Percentiles rank a stretch among this genome's conserved stretches.
Conservation (phyloP, 2,797 vertebrate species). For the Lindbergichthys nudifrons region DNA sequence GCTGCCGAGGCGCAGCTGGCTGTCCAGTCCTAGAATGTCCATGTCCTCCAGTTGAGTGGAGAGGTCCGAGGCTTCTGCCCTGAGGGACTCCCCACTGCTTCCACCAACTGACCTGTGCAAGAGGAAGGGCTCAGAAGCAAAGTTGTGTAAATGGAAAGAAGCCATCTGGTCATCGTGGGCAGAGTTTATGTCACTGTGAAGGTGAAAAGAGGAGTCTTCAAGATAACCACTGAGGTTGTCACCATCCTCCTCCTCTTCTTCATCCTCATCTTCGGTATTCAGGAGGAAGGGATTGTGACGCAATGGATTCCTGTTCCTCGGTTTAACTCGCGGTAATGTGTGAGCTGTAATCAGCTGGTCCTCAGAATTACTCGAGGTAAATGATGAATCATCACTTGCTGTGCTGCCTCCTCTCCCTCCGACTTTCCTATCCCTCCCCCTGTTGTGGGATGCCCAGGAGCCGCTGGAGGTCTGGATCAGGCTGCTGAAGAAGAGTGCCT, state of each 20-base stretch:
- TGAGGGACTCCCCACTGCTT: conserved; percentile 72
- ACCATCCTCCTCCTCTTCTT: conserved; percentile 84
- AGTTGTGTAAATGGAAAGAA: conserved; percentile 81
- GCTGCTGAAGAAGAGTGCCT: conserved; percentile 91
- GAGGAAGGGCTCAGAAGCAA: conserved; percentile 87
- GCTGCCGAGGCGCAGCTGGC: conserved; percentile 81
- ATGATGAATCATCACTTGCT: conserved; percentile 81
- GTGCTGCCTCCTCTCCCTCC: conserved; percentile 75
- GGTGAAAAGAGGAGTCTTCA: conserved; percentile 86
- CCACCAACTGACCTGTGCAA: conserved; percentile 82
- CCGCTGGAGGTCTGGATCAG: conserved; percentile 84
- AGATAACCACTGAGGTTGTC: conserved; percentile 84
- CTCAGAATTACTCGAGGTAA: conserved; percentile 84
- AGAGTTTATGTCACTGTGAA: conserved; percentile 76
- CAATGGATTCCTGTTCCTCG: conserved; percentile 72
- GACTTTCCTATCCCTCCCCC: conserved; percentile 60
- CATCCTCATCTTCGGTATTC: conserved; percentile 82
- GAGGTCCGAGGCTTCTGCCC: conserved; percentile 68
- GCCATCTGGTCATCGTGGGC: conserved; percentile 48
- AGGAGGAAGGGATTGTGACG: conserved; percentile 93
- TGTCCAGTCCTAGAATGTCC: conserved; percentile 85
- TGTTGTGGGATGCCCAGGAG: conserved; percentile 61
- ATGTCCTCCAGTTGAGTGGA: conserved; percentile 79
- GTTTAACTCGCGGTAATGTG: conserved; percentile 72
- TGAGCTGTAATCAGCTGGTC: conserved; percentile 73